Conservation (phyloP, 2,888 invertebrate genomes). For the Parthenolecanium corni region DNA sequence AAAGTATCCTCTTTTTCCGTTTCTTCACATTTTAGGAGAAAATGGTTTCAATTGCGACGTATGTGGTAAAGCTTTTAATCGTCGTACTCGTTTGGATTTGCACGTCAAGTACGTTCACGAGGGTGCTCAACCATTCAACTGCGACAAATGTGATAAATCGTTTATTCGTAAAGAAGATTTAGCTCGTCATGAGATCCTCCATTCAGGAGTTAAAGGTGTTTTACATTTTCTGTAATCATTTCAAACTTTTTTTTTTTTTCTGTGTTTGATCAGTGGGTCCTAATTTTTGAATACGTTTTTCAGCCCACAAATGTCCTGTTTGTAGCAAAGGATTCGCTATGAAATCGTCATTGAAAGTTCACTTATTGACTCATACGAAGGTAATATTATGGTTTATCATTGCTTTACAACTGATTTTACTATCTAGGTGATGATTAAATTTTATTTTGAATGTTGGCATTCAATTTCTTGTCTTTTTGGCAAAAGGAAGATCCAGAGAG, state of each 20-base stretch:
- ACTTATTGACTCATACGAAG: constrained; percentile 55
- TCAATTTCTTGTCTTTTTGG: no score
- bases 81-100: constrained; percentile 40
- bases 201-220: constrained; percentile 46
- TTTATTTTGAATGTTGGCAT: neutral
- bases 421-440: neutral
- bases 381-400: constrained; percentile 31
- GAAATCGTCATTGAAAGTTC: constrained; percentile 57
- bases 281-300: constrained; percentile 18
- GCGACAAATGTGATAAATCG: constrained; percentile 46
- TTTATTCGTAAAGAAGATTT: constrained; percentile 53
- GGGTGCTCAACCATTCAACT: constrained; percentile 49
- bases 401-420: neutral
- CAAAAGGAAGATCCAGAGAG: neutral
- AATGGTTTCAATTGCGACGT: constrained; percentile 53
- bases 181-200: constrained; percentile 47
- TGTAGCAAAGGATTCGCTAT: constrained; percentile 58
- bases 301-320: constrained; percentile 39
- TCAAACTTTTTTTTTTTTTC: no score
- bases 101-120: constrained; percentile 53
- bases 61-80: constrained; percentile 46
- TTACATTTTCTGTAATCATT: neutral
- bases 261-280: no score
- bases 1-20: no score
- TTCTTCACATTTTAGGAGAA: constrained; percentile 40